Base-by-base conservation (phyloP, 2,888 invertebrate genomes). In the Parasteatoda lunata region DNA sequence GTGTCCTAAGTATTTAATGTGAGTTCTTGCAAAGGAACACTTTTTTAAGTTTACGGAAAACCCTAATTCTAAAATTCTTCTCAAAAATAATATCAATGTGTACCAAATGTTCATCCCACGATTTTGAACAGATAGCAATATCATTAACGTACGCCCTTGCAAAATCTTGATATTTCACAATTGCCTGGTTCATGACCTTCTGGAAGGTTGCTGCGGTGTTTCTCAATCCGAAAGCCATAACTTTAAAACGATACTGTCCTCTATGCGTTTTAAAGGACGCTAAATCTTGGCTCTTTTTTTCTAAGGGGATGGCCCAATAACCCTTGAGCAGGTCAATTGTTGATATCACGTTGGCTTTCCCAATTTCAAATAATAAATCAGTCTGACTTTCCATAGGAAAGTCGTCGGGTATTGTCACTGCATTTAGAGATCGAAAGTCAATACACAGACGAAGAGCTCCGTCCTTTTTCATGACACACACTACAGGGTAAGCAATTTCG, bases 91-190 rank as follows among this genome's bases (percentile, higher is more conserved):
- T 8, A 3, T 69, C 54, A 15, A 54, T 8, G 30, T 71, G 71
- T 15, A 8, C 4, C 0, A 64, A 11, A 79, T 71, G 79, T 3
- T 30, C 30, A 45, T 79, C 13, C 51, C 71, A 49, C 7, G 54
- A 5, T 54, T 5, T 4, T 4, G 59, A 71, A 71, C 47, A 70
- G 13, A 79, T 4, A 9, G 49, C 48, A 47, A 64, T 79, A 45
- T 71, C 71, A 15, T 79, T 64, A 7, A 79, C 11, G n/a, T 79
- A 79, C 9, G 71, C 49, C 7, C 52, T 45, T 11, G 4, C 30
- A 7, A 54, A 77, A 7, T 69, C 69, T 15, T 52, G 2, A 15
- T 52, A 15, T 7, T 72, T 15, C 30, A 7, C 15, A 11, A 72
- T 9, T 9, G 51, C 15, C 1, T 5, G 4, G 9, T 52, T 72